Percentiles rank a stretch among this genome's conserved stretches.
Conservation (phyloP, 2,888 invertebrate genomes). For the Liopterus haemorrhoidalis region DNA sequence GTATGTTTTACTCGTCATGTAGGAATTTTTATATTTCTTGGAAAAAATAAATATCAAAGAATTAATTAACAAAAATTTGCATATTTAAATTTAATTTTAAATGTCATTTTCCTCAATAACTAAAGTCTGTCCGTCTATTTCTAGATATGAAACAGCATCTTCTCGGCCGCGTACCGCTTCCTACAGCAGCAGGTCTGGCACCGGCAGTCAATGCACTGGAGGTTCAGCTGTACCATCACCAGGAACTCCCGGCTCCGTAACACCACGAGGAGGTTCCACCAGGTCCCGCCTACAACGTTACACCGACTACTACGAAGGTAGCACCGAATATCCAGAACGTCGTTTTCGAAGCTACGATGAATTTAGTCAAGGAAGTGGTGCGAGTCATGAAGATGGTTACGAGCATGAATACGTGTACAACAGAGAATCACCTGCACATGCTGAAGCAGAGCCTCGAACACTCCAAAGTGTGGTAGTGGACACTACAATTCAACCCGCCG, state of each 20-base stretch:
- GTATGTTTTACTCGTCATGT: too few relatives aligned
- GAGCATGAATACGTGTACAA: constrained; percentile 46
- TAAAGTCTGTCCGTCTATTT: constrained; percentile 17
- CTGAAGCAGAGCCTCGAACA: constrained; percentile 41
- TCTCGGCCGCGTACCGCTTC: constrained; percentile 53
- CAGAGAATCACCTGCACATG: constrained; percentile 45
- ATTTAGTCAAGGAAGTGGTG: constrained; percentile 64
- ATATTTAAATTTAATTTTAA: too few relatives aligned
- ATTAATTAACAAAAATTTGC: too few relatives aligned
- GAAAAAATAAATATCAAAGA: too few relatives aligned
- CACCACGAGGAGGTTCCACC: constrained; percentile 46
- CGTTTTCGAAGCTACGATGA: constrained; percentile 64
- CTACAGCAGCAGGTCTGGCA: constrained; percentile 49
- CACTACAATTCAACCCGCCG: constrained; percentile 45
- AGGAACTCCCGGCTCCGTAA: constrained; percentile 47
- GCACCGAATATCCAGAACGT: constrained; percentile 49
- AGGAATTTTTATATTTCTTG: too few relatives aligned
- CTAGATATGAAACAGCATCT: constrained; percentile 56
- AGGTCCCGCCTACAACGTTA: constrained; percentile 47
- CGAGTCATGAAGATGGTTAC: constrained; percentile 59
- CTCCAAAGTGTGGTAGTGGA: constrained; percentile 53
- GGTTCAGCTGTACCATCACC: constrained; percentile 51
- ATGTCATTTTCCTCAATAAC: too few relatives aligned
- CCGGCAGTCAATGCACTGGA: constrained; percentile 41
- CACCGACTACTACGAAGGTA: constrained; percentile 49